Evolutionary conservation across 2,797 vertebrate genomes (phyloP), one percentile per base, ranked within the genome.

Genomic region (Chromis chromis): DNA sequence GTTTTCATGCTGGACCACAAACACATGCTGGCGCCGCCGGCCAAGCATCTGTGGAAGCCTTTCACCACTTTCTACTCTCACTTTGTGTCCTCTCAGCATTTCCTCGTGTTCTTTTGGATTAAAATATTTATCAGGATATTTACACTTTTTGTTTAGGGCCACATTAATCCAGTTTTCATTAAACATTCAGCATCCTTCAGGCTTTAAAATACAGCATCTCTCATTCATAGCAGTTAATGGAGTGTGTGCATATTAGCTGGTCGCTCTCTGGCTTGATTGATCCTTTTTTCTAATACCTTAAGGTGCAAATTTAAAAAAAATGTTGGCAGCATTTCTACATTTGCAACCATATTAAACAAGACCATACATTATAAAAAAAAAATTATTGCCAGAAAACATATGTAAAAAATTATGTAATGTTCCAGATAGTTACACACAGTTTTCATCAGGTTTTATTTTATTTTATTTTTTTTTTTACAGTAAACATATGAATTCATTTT

Each of bases 211-310:
- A 46, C 24, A 62, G 67, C 54, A 65, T 77, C 48, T 59, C 27
- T 65, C 76, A 72, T 65, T 79, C 70, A 48, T 22, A 59, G 48
- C 19, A 24, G 55, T 39, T 79, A 84, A 83, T 85, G 62, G 56
- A 40, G 40, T 6, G 0, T 71, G 58, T 83, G 58, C 17, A 49
- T 52, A 63, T 74, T 39, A 76, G 56, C 74, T 65, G 65, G 79
- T 56, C 69, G 49, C 50, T 73, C 31, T 50, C 42, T 21, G 55
- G 14, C 54, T 19, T 71, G 22, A 33, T 73, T 69, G 21, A 49
- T 60, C 7, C 25, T 70, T 76, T 68, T 77, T 75, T 67, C 56
- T 68, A 56, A 53, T 25, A 36, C 33, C 28, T 74, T 65, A 40
- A 25, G 0, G 19, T 64, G 17, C 22, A 46, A 76, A 55, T 31